Percentiles rank a stretch among this genome's conserved stretches.
phyloP scores from a whole-genome alignment of 2,888 invertebrate species.

The Lagria hirta region DNA sequence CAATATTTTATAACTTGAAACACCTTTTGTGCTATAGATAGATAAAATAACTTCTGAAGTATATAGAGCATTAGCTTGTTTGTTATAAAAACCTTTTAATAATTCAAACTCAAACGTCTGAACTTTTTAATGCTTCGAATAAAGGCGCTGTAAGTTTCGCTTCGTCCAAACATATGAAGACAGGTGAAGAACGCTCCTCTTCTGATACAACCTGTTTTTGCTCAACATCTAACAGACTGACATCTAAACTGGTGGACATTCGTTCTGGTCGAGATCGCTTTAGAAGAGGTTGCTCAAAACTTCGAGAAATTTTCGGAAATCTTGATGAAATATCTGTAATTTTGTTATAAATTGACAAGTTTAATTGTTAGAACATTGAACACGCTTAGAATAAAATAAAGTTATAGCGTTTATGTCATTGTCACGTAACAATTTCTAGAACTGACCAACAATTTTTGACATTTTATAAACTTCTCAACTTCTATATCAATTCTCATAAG shows the following conservation, averaged over 20 bases:
- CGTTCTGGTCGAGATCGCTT: constrained; percentile 43
- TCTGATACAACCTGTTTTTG: constrained; percentile 29
- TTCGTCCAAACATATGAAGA: constrained; percentile 48
- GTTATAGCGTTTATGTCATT: too few species aligned
- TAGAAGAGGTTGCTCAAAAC: constrained; percentile 47
- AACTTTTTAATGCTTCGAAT: constrained; percentile 49
- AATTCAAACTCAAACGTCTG: constrained; percentile 43
- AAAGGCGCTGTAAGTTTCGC: constrained; percentile 49
- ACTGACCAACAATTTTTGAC: too few species aligned
- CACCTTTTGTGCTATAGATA: constrained; percentile 3
- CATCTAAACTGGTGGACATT: constrained; percentile 49
- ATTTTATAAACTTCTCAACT: too few species aligned
- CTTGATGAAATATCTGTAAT: constrained; percentile 7
- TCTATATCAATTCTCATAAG: too few species aligned
- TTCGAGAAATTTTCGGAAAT: constrained; percentile 43
- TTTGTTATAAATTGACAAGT: too few species aligned
- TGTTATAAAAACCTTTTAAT: too few species aligned
- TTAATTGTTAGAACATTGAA: too few species aligned
- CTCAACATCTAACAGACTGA: constrained; percentile 40
- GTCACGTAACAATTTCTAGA: too few species aligned
- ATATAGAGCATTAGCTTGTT: too few species aligned
- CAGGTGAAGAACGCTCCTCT: constrained; percentile 37
- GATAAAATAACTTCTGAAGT: constrained; percentile 18
- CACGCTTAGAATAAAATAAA: constrained; percentile 27
- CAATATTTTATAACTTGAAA: neutral